A percentile compares a stretch with the other conserved stretches of the same genome.
Conservation (phyloP, 2,113 vertebrate species). For the Neogale vison region DNA sequence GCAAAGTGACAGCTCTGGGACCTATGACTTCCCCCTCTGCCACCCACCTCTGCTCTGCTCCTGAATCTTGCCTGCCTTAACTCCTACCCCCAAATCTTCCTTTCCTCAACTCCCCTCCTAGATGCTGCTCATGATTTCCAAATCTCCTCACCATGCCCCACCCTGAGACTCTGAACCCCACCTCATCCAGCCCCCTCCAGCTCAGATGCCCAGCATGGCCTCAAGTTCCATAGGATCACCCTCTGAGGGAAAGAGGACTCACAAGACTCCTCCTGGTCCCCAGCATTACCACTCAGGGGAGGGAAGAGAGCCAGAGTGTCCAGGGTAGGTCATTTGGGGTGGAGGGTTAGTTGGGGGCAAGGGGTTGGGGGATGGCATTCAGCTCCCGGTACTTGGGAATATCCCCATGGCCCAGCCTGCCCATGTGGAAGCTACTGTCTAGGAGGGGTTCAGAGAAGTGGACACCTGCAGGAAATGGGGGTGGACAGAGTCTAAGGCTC, state of each 20-base stretch:
- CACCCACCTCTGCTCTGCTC: not conserved
- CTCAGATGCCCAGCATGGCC: not conserved
- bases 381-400: not conserved
- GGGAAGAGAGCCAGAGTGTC: not conserved
- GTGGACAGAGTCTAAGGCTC: not conserved
- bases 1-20: not conserved
- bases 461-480: not conserved
- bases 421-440: not conserved
- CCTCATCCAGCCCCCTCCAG: not conserved
- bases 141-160: not conserved
- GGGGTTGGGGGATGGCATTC: not conserved
- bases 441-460: not conserved
- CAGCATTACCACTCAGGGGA: not conserved
- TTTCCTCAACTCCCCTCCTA: not conserved
- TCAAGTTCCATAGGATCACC: not conserved
- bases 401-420: not conserved
- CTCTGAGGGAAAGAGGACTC: not conserved
- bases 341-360: no score
- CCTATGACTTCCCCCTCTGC: not conserved
- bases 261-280: not conserved
- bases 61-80: not conserved
- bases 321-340: not conserved
- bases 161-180: not conserved
- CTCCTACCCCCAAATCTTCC: not conserved
- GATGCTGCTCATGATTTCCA: no score